Conservation (phyloP, 2,888 invertebrate genomes). For the Galerucella nymphaeae region DNA sequence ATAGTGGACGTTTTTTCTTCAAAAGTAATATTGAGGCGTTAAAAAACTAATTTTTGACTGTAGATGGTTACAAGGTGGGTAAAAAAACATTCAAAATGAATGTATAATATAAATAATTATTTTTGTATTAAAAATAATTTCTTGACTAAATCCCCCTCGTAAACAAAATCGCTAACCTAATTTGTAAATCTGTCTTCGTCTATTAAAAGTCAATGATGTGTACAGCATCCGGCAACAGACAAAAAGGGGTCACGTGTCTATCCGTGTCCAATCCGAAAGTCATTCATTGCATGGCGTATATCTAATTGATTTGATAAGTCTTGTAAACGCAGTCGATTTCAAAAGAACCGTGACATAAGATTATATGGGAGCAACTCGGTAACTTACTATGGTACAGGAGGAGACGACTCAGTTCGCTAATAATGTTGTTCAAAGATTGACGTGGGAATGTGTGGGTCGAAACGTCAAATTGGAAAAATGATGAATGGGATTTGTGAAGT, state of each 20-base stretch:
- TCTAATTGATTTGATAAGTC: constrained; percentile 61
- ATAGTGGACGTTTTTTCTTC: no score
- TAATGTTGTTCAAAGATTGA: constrained; percentile 35
- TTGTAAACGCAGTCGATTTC: constrained; percentile 61
- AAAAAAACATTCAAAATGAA: no score
- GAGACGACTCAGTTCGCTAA: constrained; percentile 26
- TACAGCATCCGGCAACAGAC: constrained; percentile 47
- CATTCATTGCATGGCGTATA: constrained; percentile 52
- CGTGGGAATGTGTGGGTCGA: constrained; percentile 11
- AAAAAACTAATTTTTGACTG: no score
- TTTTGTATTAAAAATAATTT: no score
- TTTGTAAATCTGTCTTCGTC: constrained; percentile 39
- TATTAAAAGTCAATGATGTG: constrained; percentile 52
- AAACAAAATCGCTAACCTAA: constrained; percentile 31
- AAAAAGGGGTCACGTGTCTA: constrained; percentile 68
- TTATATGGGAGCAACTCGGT: constrained; percentile 61
- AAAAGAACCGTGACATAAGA: constrained; percentile 61
- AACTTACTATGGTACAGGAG: constrained; percentile 25
- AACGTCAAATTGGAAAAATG: neutral
- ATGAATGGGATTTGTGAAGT: no score
- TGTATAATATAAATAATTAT: no score
- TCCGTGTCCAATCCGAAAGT: constrained; percentile 68
- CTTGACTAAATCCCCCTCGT: neutral
- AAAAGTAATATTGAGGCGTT: no score
- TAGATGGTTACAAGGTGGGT: no score